Percentiles rank a stretch among this genome's conserved stretches.
These are phyloP conservation scores for Orthonychiurus folsomi DNA, from an alignment of 2,888 invertebrate genomes.

Conservation along the genomic window DNA sequence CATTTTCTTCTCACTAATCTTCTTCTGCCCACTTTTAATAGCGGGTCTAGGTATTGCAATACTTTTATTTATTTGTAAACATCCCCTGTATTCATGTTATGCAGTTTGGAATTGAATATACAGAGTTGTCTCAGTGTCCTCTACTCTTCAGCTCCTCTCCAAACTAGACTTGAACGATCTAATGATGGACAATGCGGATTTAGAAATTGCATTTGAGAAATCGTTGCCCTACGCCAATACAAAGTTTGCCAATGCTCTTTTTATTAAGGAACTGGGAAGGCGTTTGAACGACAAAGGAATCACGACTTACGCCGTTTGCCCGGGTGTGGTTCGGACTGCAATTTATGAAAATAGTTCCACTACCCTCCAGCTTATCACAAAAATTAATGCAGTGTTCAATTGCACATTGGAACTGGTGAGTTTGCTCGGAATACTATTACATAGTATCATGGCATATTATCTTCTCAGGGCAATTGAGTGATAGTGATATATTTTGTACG, in stretches of 20 bases:
- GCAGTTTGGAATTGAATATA: too few relatives aligned
- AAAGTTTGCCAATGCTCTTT: neutral
- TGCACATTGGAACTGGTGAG: neutral
- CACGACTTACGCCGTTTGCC: neutral
- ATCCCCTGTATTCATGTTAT: too few relatives aligned
- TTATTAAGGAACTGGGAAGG: neutral
- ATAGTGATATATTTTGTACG: neutral
- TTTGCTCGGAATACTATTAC: too few relatives aligned
- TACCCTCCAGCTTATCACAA: too few relatives aligned
- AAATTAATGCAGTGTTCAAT: slow-evolving; percentile 1
- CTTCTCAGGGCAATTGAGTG: neutral
- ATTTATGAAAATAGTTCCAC: neutral
- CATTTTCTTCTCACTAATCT: slow-evolving; percentile 88
- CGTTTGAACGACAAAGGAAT: neutral
- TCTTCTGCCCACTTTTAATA: slow-evolving; percentile 44
- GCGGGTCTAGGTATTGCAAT: neutral
- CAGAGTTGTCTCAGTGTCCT: neutral
- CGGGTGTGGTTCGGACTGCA: neutral
- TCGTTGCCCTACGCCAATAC: neutral
- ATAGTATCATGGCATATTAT: neutral
- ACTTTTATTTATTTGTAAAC: too few relatives aligned
- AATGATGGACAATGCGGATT: neutral
- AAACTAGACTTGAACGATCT: neutral
- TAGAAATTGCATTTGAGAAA: neutral
- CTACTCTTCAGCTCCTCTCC: neutral